Evolutionary conservation across 2,113 vertebrate genomes (phyloP), one percentile per base, ranked within the genome.

Genomic region (Salvelinus alpinus): DNA sequence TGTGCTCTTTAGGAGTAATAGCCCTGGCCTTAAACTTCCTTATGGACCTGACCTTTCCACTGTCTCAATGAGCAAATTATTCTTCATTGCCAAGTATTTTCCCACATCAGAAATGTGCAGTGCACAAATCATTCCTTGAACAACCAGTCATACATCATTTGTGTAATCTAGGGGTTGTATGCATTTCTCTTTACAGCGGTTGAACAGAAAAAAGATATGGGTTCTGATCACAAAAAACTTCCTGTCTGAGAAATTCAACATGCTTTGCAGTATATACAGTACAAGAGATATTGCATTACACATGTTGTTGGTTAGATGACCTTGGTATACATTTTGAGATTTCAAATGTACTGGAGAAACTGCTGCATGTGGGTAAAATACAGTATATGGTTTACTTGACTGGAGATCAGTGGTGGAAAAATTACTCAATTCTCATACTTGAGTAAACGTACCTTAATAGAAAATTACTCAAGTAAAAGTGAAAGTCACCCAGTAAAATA

Each of bases 111-210:
- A 80, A 82, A 84, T 74, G 59, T 62, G 20, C 59, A 62, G 2
- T 22, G 71, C 67, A 72, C 59, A 51, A 80, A 76, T 84, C 86
- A 86, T 89, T 82, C 82, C 62, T 48, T 27, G 3, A 66, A 65
- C 34, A 71, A 65, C 4, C 38, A 85, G 83, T 83, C 85, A 84
- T 91, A 86, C 77, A 89, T 91, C 87, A 88, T 80, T 79, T 88
- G 84, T 83, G 76, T 24, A 22, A 62, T 62, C 59, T 57, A 4
- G 54, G 54, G 82, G 84, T 81, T 72, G 85, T 89, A 91, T 92
- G 79, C 89, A 90, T 91, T 90, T 88, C 83, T 85, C 80, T 87
- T 82, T 87, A 89, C 85, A 88, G 83, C 85, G 80, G 81, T 85
- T 87, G 80, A 73, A 80, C 84, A 87, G 86, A 86, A 87, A 87